Conservation (phyloP, 2,113 vertebrate species). For the Tenebrosternarchus preto region DNA sequence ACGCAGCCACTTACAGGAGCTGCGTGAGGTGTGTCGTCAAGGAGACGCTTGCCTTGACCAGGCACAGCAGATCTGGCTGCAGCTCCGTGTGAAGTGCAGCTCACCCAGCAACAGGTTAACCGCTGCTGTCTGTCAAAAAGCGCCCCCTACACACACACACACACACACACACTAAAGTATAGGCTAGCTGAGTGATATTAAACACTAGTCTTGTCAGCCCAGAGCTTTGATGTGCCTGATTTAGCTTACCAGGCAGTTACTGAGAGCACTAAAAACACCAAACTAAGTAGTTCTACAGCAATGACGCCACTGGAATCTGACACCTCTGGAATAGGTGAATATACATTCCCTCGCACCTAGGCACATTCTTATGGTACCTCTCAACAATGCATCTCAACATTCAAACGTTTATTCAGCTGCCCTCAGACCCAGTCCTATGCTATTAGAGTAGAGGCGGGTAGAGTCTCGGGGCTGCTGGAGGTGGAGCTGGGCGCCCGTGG, state of each 20-base stretch:
- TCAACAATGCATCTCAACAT: background rate
- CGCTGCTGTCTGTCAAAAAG: slow-evolving; percentile 15
- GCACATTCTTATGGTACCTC: background rate
- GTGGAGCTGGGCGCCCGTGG: too few species aligned
- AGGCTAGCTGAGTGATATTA: too few species aligned
- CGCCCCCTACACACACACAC: slow-evolving; percentile 2
- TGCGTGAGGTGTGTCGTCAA: slow-evolving; percentile 63
- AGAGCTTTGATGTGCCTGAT: too few species aligned
- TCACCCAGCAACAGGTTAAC: slow-evolving; percentile 68
- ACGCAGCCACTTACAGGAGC: slow-evolving; percentile 61
- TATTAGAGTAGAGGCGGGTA: too few species aligned
- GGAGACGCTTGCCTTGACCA: slow-evolving; percentile 66
- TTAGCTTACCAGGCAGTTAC: too few species aligned
- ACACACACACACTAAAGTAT: slow-evolving; percentile 1
- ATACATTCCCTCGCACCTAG: too few species aligned
- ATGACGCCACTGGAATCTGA: too few species aligned
- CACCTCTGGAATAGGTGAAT: too few species aligned
- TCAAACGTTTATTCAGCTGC: background rate
- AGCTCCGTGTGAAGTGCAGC: slow-evolving; percentile 63
- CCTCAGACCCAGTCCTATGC: background rate
- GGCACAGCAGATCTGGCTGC: slow-evolving; percentile 64
- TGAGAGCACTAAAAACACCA: too few species aligned
- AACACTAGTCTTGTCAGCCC: background rate
- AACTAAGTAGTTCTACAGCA: too few species aligned
- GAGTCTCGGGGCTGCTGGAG: too few species aligned